These are phyloP conservation scores for Prosapia bicincta DNA, from an alignment of 2,888 invertebrate genomes.

Conservation along the genomic window DNA sequence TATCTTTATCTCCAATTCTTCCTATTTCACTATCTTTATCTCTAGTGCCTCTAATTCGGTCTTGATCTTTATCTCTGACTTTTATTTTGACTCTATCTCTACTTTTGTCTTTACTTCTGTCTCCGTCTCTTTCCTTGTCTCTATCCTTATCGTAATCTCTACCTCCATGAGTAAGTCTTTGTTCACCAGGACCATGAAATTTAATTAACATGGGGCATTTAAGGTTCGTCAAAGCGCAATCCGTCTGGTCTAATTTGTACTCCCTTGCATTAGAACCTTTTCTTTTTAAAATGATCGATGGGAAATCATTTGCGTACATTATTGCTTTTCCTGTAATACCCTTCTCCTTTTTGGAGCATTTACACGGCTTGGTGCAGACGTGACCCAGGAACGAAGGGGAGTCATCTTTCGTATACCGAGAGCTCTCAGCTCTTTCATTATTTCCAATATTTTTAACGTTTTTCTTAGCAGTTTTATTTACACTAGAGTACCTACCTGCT, in stretches of 20 bases:
- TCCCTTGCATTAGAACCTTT: not conserved
- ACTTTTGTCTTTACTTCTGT: too few relatives aligned
- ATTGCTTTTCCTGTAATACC: not conserved
- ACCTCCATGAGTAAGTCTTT: too few relatives aligned
- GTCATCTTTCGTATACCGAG: not conserved
- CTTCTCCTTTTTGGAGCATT: not conserved
- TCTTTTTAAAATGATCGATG: not conserved
- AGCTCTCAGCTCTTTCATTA: not conserved
- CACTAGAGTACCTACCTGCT: not conserved
- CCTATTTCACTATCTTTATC: too few relatives aligned
- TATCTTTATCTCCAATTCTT: too few relatives aligned
- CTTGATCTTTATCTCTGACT: too few relatives aligned
- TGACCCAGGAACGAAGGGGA: not conserved
- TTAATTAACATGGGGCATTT: not conserved
- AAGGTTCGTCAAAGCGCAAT: not conserved
- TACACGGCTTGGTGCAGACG: not conserved
- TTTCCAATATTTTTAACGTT: not conserved
- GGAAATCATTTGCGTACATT: not conserved
- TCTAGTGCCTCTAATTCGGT: too few relatives aligned
- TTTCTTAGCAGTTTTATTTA: not conserved
- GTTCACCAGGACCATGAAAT: not conserved
- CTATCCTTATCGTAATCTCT: too few relatives aligned
- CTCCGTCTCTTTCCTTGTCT: too few relatives aligned
- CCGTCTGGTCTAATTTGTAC: not conserved
- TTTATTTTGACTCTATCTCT: too few relatives aligned